Evolutionary conservation across 2,797 vertebrate species (phyloP).

Genomic region (Manis crassicaudata): DNA sequence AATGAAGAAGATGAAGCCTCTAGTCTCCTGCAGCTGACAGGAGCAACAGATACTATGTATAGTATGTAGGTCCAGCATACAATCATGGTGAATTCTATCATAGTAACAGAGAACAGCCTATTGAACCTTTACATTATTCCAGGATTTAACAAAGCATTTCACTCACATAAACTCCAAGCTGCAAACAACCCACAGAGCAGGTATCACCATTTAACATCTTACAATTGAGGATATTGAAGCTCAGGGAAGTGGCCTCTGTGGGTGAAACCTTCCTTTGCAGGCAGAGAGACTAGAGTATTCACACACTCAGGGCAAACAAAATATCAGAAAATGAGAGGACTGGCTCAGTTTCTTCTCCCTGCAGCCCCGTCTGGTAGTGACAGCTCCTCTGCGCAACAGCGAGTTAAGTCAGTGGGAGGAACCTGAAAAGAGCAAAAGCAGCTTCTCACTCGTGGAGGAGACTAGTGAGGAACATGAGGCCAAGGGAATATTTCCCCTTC

Average conservation of each 20-base stretch:
- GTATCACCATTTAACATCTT: neutral
- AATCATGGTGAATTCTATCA: neutral
- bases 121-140: neutral
- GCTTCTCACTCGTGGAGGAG: neutral
- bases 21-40: neutral
- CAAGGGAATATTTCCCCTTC: neutral
- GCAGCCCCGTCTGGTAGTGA: neutral
- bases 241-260: neutral
- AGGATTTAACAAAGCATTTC: neutral
- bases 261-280: neutral
- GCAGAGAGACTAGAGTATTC: neutral
- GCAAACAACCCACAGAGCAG: neutral
- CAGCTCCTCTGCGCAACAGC: neutral
- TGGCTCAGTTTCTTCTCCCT: neutral
- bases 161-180: neutral
- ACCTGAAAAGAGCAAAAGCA: neutral
- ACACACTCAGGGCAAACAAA: neutral
- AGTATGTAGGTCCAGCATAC: rapidly evolving
- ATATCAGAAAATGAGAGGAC: neutral
- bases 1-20: neutral
- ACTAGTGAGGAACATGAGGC: neutral
- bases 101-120: neutral
- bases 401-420: neutral
- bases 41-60: neutral
- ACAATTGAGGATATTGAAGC: neutral